Evolutionary conservation across 2,797 vertebrate species (phyloP).

Genomic region (Apodemus agrarius): DNA sequence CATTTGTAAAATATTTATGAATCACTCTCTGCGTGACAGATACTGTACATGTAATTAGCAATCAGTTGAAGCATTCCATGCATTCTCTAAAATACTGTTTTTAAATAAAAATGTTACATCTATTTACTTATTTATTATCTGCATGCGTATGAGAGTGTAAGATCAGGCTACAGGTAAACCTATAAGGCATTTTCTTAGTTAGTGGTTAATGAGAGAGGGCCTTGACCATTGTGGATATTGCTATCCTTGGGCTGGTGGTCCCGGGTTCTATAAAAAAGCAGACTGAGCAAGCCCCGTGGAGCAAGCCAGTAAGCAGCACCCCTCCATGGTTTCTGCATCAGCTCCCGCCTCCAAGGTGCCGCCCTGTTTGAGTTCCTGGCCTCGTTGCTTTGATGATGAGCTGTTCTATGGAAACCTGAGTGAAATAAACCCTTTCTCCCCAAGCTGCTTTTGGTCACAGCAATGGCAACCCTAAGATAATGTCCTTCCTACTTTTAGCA

Average conservation of each 20-base stretch:
- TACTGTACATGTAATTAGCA: background rate
- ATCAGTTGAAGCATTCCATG: background rate
- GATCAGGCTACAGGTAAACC: background rate
- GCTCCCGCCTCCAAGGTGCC: background rate
- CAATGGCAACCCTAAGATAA: background rate
- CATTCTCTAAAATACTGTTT: background rate
- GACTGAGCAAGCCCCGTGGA: background rate
- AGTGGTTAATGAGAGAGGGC: background rate
- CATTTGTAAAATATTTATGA: slow-evolving; percentile 1
- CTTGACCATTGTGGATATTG: background rate
- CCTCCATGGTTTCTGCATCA: background rate
- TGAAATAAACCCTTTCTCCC: background rate
- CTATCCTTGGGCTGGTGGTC: background rate
- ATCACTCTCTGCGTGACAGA: background rate
- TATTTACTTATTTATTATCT: background rate
- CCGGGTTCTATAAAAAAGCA: background rate
- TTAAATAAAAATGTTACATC: background rate
- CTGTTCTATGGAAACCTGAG: background rate
- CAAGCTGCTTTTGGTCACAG: background rate
- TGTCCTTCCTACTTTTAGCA: background rate
- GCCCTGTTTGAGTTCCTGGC: background rate
- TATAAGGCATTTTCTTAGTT: background rate
- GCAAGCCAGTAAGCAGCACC: background rate
- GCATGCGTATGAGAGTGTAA: background rate
- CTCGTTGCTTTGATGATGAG: background rate